phyloP scores from a whole-genome alignment of 2,797 vertebrate genomes.

The Atherinosoma microstoma region DNA sequence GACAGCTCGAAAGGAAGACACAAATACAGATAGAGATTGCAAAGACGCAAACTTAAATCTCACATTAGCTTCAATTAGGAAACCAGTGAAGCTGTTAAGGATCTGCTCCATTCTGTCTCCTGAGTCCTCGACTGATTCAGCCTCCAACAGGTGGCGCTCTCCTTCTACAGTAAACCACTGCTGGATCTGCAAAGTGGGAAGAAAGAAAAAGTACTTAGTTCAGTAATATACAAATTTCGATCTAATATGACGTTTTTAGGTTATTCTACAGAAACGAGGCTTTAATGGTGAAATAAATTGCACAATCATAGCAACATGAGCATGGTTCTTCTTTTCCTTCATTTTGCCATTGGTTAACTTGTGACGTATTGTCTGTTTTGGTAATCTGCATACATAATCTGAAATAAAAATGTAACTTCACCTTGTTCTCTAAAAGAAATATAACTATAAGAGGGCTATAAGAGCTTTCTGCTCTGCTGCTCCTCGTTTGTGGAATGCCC shows the following conservation, averaged over 20 bases:
- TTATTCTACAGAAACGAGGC: neutral
- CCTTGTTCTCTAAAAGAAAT: no score
- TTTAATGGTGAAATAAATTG: neutral
- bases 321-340: no score
- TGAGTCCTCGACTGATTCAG: conserved; percentile 79
- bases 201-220: neutral
- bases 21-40: neutral
- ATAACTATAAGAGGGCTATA: no score
- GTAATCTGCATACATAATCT: no score
- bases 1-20: neutral
- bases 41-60: conserved; percentile 35
- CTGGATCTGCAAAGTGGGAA: conserved; percentile 80
- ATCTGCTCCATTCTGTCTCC: conserved; percentile 79
- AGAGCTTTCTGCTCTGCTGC: no score
- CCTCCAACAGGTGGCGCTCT: conserved; percentile 81
- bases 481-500: no score
- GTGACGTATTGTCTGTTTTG: neutral
- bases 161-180: conserved; percentile 90
- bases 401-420: no score
- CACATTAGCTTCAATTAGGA: conserved; percentile 90
- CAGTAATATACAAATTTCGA: neutral
- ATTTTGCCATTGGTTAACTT: neutral
- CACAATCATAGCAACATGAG: neutral
- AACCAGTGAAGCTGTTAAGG: conserved; percentile 82
- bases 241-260: neutral